Evolutionary conservation across 2,888 invertebrate genomes (phyloP).

Genomic region (Philaethria dido): DNA sequence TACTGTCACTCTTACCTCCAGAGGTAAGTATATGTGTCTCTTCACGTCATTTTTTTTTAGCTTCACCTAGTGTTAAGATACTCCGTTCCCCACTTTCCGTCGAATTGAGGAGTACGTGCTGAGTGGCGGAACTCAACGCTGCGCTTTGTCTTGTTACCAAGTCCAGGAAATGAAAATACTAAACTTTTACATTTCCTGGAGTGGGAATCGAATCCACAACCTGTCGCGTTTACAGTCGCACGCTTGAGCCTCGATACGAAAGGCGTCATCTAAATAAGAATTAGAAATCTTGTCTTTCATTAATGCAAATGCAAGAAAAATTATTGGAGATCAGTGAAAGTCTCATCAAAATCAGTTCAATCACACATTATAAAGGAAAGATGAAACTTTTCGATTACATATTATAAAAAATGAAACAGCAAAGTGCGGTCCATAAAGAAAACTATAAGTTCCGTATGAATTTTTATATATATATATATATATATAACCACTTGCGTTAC

Average conservation of each 20-base stretch:
- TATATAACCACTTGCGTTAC: too few relatives aligned
- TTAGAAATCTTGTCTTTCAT: not conserved
- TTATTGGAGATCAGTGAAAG: constrained; percentile 11
- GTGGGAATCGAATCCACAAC: not conserved
- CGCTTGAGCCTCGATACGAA: too few relatives aligned
- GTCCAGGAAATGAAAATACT: too few relatives aligned
- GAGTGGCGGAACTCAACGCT: too few relatives aligned
- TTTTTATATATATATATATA: too few relatives aligned
- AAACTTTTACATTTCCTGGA: too few relatives aligned
- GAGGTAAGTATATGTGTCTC: too few relatives aligned
- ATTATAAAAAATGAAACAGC: not conserved
- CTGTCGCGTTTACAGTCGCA: not conserved
- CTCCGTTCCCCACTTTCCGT: not conserved
- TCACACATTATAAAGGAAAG: constrained; percentile 13
- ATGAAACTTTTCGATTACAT: constrained; percentile 8
- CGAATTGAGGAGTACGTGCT: not conserved
- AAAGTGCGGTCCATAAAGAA: not conserved
- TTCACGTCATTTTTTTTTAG: too few relatives aligned
- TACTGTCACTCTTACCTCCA: too few relatives aligned
- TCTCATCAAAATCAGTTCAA: constrained; percentile 18
- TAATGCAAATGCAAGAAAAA: not conserved
- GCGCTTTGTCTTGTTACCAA: too few relatives aligned
- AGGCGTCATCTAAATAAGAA: too few relatives aligned
- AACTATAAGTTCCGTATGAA: not conserved
- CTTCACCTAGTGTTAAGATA: not conserved